Evolutionary conservation across 1,140 invertebrate species (phyloP), one percentile per base, ranked within the genome.

Genomic region (Drosophila persimilis): DNA sequence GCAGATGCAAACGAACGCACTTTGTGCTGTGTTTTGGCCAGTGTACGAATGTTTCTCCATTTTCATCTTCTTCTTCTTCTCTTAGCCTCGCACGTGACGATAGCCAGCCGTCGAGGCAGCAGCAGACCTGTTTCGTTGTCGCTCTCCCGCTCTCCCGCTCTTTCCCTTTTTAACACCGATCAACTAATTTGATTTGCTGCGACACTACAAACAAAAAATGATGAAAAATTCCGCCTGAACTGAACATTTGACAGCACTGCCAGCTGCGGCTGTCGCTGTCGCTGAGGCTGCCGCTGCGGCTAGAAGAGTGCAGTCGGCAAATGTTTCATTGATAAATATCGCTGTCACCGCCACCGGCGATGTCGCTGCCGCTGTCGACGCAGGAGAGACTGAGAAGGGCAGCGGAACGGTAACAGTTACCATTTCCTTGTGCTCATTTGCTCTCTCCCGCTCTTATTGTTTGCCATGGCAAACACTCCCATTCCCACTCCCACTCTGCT

Each of bases 261-360:
- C 22, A 35, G 24, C 31, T 35, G 35, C 50, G 51, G 35, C 24
- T 5, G 22, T 2, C 3, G 5, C 24, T 24, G 3, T 0, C 2
- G 3, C 24, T 24, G 24, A 0, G 24, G 24, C 56, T 52, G n/a
- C 29, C 3, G 41, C 35, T 39, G 11, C 2, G 26, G 58, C 44
- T 63, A 50, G 35, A 53, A 76, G 73, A 76, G 48, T 61, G 61
- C 62, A 72, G 69, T 55, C 48, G 62, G 65, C 15, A 60, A 66
- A 52, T 66, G 39, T 79, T 85, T 80, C 80, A 85, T 85, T 85
- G 80, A 85, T 86, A 85, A 85, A 77, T 72, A 60, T 60, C 60
- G 26, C 57, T 41, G 52, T 15, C 52, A 35, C 3, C 11, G 35
- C 13, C 35, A 9, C 9, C 31, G 44, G 50, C 50, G 54, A 54